phyloP scores from a whole-genome alignment of 2,888 invertebrate species.

The Corbicula japonica region DNA sequence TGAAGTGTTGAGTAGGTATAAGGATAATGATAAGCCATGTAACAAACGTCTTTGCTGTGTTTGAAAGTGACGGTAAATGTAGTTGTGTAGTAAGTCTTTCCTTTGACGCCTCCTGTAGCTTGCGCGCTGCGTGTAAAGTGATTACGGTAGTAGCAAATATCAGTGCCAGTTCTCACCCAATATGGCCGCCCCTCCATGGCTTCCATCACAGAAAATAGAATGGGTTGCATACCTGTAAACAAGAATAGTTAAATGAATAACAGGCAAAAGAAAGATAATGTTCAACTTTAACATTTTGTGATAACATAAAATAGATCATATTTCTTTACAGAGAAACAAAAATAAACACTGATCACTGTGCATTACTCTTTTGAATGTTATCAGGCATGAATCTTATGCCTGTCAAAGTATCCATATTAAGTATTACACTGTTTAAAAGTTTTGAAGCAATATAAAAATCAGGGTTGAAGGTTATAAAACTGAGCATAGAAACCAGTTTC shows the following conservation, averaged over 20 bases:
- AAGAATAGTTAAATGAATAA: no score
- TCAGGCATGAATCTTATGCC: no score
- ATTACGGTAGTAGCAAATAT: conserved; percentile 94
- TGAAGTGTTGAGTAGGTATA: conserved; percentile 93
- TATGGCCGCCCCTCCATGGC: conserved; percentile 88
- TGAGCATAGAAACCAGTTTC: no score
- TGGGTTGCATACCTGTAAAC: conserved; percentile 92
- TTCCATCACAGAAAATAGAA: conserved; percentile 93
- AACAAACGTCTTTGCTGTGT: conserved; percentile 92
- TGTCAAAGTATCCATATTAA: no score
- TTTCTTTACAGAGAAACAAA: no score
- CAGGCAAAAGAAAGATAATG: neutral
- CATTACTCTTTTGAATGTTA: no score
- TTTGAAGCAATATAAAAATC: no score
- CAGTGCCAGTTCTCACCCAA: conserved; percentile 92
- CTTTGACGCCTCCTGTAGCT: conserved; percentile 86
- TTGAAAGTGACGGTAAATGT: conserved; percentile 93
- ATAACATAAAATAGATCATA: no score
- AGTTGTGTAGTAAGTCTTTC: conserved; percentile 90
- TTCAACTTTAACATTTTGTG: neutral
- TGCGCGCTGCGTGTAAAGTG: conserved; percentile 84
- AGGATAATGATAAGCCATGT: conserved; percentile 95
- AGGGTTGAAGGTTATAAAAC: no score
- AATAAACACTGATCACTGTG: no score
- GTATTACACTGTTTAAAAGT: no score